Percentiles rank a stretch among this genome's conserved stretches.
phyloP scores from a whole-genome alignment of 1,140 invertebrate genomes.

The Delia radicum region DNA sequence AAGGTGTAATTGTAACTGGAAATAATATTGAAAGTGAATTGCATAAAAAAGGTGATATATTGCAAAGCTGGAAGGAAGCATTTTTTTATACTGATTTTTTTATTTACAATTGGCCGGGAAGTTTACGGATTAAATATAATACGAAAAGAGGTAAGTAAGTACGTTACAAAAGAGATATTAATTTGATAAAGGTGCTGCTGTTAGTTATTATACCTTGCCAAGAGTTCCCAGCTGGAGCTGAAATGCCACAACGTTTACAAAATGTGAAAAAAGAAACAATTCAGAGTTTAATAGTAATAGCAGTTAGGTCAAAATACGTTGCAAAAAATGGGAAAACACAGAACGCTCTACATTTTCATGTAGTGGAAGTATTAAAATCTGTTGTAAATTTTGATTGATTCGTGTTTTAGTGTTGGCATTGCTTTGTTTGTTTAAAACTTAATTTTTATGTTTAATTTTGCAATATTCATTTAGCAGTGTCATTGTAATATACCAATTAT shows the following conservation, averaged over 20 bases:
- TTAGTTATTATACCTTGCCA: constrained; percentile 45
- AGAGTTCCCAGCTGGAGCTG: constrained; percentile 56
- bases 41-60: not conserved
- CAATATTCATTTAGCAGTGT: too few relatives aligned
- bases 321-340: too few relatives aligned
- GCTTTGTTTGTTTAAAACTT: not conserved
- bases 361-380: too few relatives aligned
- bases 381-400: not conserved
- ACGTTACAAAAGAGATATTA: not conserved
- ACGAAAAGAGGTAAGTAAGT: too few relatives aligned
- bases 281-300: not conserved
- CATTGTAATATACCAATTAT: not conserved
- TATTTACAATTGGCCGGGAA: not conserved
- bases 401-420: too few relatives aligned
- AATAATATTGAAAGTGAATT: not conserved
- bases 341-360: too few relatives aligned
- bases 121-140: too few relatives aligned
- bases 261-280: constrained; percentile 11
- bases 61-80: not conserved
- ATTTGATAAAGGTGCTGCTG: not conserved
- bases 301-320: too few relatives aligned
- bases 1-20: not conserved
- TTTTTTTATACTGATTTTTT: not conserved
- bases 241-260: constrained; percentile 6
- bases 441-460: too few relatives aligned